These are phyloP conservation scores for Oligia latruncula DNA, from an alignment of 2,888 invertebrate species.

Conservation along the genomic window DNA sequence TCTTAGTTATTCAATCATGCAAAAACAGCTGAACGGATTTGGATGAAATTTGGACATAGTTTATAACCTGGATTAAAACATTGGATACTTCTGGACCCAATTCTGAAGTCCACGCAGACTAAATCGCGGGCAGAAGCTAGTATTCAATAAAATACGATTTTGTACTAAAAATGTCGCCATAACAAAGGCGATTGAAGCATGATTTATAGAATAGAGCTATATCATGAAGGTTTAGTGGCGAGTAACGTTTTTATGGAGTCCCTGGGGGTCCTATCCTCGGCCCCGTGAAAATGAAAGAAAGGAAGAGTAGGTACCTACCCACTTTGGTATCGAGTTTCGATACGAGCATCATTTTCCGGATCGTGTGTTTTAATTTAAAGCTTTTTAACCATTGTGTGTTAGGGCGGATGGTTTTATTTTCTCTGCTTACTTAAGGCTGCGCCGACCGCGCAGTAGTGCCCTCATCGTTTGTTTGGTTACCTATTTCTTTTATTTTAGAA, in stretches of 20 bases:
- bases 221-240: slow-evolving; percentile 50
- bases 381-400: neutral
- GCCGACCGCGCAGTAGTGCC: too few species aligned
- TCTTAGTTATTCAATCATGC: too few species aligned
- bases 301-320: slow-evolving; percentile 3
- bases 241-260: slow-evolving; percentile 50
- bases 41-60: neutral
- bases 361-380: slow-evolving; percentile 34
- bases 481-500: too few species aligned
- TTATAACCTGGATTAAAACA: neutral
- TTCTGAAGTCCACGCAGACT: neutral
- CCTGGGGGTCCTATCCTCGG: slow-evolving; percentile 14
- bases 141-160: slow-evolving; percentile 26
- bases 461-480: too few species aligned
- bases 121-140: neutral
- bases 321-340: slow-evolving; percentile 24
- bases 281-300: slow-evolving; percentile 46
- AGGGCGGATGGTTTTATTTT: neutral
- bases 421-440: neutral
- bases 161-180: slow-evolving; percentile 25
- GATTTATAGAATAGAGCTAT: slow-evolving; percentile 53
- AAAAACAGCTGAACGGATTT: neutral
- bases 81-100: neutral
- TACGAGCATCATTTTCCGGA: slow-evolving; percentile 31
- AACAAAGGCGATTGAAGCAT: slow-evolving; percentile 37